Conservation (phyloP, 2,888 invertebrate genomes). For the Anaspis maculata region DNA sequence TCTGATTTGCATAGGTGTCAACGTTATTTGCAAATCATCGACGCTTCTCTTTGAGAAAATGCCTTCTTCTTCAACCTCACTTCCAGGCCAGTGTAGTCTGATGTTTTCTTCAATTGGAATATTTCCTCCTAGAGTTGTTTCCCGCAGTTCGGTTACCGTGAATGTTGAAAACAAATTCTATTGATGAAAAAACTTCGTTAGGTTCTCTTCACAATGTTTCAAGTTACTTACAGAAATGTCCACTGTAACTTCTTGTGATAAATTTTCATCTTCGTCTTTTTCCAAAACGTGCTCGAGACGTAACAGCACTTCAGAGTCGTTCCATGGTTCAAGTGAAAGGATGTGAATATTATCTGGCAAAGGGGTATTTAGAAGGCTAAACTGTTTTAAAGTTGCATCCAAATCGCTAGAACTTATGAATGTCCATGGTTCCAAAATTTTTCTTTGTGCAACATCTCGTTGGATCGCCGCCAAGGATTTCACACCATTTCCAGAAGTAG, state of each 20-base stretch:
- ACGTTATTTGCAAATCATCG: slow-evolving; percentile 4
- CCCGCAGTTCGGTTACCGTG: slow-evolving; percentile 29
- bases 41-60: slow-evolving; percentile 4
- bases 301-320: slow-evolving; percentile 48
- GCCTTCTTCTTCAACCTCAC: neutral
- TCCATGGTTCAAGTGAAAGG: slow-evolving; percentile 71
- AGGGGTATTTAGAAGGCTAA: slow-evolving; percentile 32
- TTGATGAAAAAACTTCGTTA: slow-evolving; percentile 1
- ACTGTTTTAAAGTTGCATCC: slow-evolving; percentile 2
- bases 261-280: slow-evolving; percentile 47
- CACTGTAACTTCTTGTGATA: slow-evolving; percentile 47
- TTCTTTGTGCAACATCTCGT: slow-evolving; percentile 41
- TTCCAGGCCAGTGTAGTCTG: slow-evolving; percentile 19
- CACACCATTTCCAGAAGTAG: slow-evolving; percentile 7
- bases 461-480: slow-evolving; percentile 34
- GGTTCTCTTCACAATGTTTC: neutral
- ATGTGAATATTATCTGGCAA: slow-evolving; percentile 64
- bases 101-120: slow-evolving; percentile 47
- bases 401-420: slow-evolving; percentile 43
- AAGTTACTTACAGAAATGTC: slow-evolving; percentile 42
- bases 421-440: slow-evolving; percentile 50
- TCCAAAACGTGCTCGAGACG: slow-evolving; percentile 70
- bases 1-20: slow-evolving; percentile 10
- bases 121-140: slow-evolving; percentile 36
- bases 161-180: slow-evolving; percentile 31